Base-by-base conservation (phyloP, 1,140 invertebrate species). In the Triops longicaudatus region DNA sequence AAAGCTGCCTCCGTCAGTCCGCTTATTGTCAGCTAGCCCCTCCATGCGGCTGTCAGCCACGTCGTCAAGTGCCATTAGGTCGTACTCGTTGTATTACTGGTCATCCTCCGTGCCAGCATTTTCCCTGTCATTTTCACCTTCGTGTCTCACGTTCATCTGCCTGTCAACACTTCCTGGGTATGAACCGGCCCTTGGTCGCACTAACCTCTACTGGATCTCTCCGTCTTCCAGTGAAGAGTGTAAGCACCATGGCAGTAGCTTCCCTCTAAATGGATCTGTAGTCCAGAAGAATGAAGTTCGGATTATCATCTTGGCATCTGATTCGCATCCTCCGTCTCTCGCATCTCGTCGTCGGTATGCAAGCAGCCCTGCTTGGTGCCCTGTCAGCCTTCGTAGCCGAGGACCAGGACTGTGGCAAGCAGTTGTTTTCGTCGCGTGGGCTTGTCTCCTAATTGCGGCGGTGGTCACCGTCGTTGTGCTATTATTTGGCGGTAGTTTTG, bases 241-340 rank as follows among this genome's bases (percentile, higher is more conserved):
- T 26, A n/a, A 27, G 27, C 27, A 28, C 27, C 44, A 75, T 75
- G 28, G 14, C 37, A 7, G 31, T 7, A 2, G 37, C 74, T 72
- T 75, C 44, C 44, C 4, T 31, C 26, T 50, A 72, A 26, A 22
- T 14, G 17, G 44, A 37, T 50, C 37, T 26, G 17, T 26, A 26
- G 28, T 50, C 74, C 74, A 75, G 74, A 72, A 72, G 44, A 26
- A 27, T 27, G 74, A 50, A 28, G 74, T 50, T 72, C 74, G 74
- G 71, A 50, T 41, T 26, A 17, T 27, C 74, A 1, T 26, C 26
- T 10, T 37, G 27, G 26, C 74, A n/a, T 17, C 74, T 75, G 74
- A 27, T 10, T 50, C 27, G 26, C 14, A 10, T 41, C 44, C 14
- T 75, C 5, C 74, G 27, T 17, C 37, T 6, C 28, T 41, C 37